These are phyloP conservation scores for Ifrita kowaldi DNA, from an alignment of 2,113 vertebrate genomes.

Conservation along the genomic window DNA sequence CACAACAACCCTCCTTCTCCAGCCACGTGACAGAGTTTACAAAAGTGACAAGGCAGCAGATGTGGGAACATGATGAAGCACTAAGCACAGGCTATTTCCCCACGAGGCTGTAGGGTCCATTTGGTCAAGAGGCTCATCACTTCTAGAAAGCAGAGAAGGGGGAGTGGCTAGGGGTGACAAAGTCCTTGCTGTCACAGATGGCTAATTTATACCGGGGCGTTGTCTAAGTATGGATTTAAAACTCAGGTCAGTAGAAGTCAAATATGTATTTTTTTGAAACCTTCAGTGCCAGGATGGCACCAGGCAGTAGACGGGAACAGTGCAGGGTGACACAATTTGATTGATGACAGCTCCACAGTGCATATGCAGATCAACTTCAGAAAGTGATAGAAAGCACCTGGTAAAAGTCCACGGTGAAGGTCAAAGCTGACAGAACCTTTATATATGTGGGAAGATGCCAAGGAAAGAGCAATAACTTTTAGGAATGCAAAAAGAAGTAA, in stretches of 20 bases:
- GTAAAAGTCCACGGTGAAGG: conserved; percentile 22
- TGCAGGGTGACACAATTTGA: neutral
- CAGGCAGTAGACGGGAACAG: neutral
- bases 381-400: conserved; percentile 7
- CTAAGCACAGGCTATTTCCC: neutral
- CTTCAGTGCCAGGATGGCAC: neutral
- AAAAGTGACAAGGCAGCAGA: neutral
- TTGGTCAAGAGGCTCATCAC: neutral
- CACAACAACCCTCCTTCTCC: neutral
- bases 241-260: neutral
- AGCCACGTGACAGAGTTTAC: neutral
- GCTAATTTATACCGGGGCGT: neutral
- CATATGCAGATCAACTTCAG: neutral
- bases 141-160: neutral
- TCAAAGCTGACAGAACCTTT: conserved; percentile 45
- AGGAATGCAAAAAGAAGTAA: conserved; percentile 8
- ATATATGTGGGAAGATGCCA: conserved; percentile 1
- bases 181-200: neutral
- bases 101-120: neutral
- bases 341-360: neutral
- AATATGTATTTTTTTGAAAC: neutral
- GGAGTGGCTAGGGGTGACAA: neutral
- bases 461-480: conserved; percentile 30
- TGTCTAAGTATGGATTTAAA: neutral
- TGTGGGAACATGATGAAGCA: neutral